These are phyloP conservation scores for Lymantria monacha DNA, from an alignment of 2,888 invertebrate genomes.

Conservation along the genomic window DNA sequence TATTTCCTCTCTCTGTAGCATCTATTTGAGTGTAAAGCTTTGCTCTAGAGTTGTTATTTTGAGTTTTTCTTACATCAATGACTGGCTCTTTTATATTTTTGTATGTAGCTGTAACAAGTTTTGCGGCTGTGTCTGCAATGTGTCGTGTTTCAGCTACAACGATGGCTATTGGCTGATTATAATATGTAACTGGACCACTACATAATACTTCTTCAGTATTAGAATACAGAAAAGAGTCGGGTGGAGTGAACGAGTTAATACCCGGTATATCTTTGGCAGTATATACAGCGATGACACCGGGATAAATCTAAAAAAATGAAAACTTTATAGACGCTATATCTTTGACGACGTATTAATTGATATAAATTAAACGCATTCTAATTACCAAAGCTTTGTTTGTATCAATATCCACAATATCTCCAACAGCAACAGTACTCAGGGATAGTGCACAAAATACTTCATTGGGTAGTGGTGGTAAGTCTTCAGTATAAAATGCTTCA, in stretches of 20 bases:
- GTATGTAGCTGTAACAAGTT: slow-evolving; percentile 80
- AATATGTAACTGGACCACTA: slow-evolving; percentile 45
- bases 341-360: too few species aligned
- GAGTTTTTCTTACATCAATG: slow-evolving; percentile 43
- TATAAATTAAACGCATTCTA: background rate
- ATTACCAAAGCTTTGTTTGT: slow-evolving; percentile 83
- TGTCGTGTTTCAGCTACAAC: slow-evolving; percentile 82
- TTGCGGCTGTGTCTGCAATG: slow-evolving; percentile 79
- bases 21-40: slow-evolving; percentile 20
- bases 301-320: slow-evolving; percentile 32
- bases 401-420: slow-evolving; percentile 81
- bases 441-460: slow-evolving; percentile 87
- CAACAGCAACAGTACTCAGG: slow-evolving; percentile 68
- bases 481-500: slow-evolving; percentile 85
- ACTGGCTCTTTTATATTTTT: slow-evolving; percentile 54
- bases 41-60: slow-evolving; percentile 34
- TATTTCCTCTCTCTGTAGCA: slow-evolving; percentile 49
- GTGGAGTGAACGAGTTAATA: slow-evolving; percentile 79
- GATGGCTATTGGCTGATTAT: slow-evolving; percentile 52
- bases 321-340: too few species aligned
- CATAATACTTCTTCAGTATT: slow-evolving; percentile 67
- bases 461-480: slow-evolving; percentile 77
- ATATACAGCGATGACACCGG: slow-evolving; percentile 84
- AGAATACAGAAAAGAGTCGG: slow-evolving; percentile 21
- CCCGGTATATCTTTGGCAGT: slow-evolving; percentile 86